Conservation (phyloP, 2,113 vertebrate genomes). For the Osmerus eperlanus region DNA sequence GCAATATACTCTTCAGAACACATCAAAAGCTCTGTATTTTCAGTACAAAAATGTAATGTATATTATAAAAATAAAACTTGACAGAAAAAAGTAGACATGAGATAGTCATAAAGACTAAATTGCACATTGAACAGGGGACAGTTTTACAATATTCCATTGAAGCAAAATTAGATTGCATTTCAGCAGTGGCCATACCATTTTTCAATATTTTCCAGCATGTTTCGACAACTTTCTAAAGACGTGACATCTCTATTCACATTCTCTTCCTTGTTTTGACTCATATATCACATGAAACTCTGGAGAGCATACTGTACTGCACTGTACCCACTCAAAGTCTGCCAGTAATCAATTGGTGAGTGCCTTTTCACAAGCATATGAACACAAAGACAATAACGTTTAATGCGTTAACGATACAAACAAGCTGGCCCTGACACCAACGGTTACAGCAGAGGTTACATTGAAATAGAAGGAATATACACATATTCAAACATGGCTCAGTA, state of each 20-base stretch:
- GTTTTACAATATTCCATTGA: background rate
- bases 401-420: too few relatives aligned
- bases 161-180: background rate
- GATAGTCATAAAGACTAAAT: background rate
- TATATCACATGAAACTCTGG: too few relatives aligned
- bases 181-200: background rate
- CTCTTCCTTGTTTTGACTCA: background rate
- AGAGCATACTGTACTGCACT: constrained; percentile 1
- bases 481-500: background rate
- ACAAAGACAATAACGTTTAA: too few relatives aligned
- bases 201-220: too few relatives aligned
- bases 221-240: background rate
- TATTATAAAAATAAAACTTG: constrained; percentile 18
- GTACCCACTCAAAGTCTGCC: too few relatives aligned
- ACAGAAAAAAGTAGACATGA: constrained; percentile 18
- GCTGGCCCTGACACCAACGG: too few relatives aligned
- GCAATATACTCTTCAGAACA: background rate
- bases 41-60: background rate
- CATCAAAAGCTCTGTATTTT: too few relatives aligned
- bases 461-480: background rate
- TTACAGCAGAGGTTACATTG: too few relatives aligned
- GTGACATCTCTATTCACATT: background rate
- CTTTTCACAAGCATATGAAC: background rate
- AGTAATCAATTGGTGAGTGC: too few relatives aligned
- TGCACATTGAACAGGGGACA: background rate